Conservation (phyloP, 37 sponge, comb jelly and placozoan species). For the Haliclona indistincta region DNA sequence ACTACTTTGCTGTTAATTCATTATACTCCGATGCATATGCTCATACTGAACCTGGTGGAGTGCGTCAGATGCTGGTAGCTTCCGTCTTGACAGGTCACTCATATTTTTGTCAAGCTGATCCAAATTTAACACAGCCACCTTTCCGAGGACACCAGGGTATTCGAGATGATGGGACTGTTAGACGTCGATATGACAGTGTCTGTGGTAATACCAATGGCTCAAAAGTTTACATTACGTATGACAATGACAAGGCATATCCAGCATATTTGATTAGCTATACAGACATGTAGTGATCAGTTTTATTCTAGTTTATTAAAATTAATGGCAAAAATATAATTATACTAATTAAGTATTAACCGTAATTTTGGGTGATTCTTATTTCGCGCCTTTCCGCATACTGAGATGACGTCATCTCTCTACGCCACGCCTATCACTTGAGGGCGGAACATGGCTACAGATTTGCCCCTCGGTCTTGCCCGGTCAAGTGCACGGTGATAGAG, state of each 20-base stretch:
- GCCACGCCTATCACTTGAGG: too few species aligned
- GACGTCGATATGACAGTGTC: conserved; percentile 60
- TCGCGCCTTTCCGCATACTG: too few species aligned
- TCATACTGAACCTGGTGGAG: background rate
- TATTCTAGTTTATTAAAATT: too few species aligned
- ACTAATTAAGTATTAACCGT: too few species aligned
- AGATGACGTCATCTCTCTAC: too few species aligned
- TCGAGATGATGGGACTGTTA: background rate
- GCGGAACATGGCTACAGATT: too few species aligned
- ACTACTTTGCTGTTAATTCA: conserved; percentile 74
- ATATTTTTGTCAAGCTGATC: conserved; percentile 14
- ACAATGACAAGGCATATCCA: conserved; percentile 64
- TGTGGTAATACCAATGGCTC: conserved; percentile 46
- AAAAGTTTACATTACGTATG: conserved; percentile 68
- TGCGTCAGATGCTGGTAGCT: conserved; percentile 50
- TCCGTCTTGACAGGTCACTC: conserved; percentile 51
- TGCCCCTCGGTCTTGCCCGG: too few species aligned
- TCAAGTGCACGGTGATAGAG: too few species aligned
- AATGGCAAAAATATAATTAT: too few species aligned
- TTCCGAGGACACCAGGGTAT: background rate
- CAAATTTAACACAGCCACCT: conserved; percentile 32
- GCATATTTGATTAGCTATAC: conserved; percentile 61
- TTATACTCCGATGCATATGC: conserved; percentile 48
- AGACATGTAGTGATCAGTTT: too few species aligned
- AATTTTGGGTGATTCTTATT: too few species aligned